These are phyloP conservation scores for Muscicapa comitata DNA, from an alignment of 2,797 vertebrate species.

Conservation along the genomic window DNA sequence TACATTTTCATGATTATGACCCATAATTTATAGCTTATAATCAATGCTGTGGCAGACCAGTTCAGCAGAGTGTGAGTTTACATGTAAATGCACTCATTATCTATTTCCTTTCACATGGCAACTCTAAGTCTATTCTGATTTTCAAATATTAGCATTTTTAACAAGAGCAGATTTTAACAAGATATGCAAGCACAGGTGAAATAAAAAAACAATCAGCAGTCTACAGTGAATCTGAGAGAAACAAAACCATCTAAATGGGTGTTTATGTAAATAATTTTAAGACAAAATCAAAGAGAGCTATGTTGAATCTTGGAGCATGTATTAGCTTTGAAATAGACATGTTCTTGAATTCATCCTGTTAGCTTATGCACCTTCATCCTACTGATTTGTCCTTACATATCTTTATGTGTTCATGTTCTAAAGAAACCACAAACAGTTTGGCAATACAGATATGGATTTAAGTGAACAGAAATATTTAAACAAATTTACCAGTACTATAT, in stretches of 20 bases:
- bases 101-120: neutral
- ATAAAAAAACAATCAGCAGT: neutral
- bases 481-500: neutral
- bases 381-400: neutral
- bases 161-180: neutral
- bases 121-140: neutral
- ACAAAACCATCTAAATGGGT: neutral
- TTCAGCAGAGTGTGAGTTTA: neutral
- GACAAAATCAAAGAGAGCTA: neutral
- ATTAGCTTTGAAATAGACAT: neutral
- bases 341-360: neutral
- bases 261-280: neutral
- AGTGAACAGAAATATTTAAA: neutral
- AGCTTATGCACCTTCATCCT: neutral
- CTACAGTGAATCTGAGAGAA: neutral
- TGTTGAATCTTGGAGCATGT: rapidly evolving
- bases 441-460: neutral
- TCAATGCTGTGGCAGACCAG: neutral
- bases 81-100: neutral
- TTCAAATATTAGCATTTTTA: neutral
- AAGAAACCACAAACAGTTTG: neutral
- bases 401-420: neutral
- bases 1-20: neutral
- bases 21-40: neutral
- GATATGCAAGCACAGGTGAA: neutral